A percentile compares a stretch with the other conserved stretches of the same genome.
Conservation (phyloP, 2,113 vertebrate genomes). For the Camelus dromedarius region DNA sequence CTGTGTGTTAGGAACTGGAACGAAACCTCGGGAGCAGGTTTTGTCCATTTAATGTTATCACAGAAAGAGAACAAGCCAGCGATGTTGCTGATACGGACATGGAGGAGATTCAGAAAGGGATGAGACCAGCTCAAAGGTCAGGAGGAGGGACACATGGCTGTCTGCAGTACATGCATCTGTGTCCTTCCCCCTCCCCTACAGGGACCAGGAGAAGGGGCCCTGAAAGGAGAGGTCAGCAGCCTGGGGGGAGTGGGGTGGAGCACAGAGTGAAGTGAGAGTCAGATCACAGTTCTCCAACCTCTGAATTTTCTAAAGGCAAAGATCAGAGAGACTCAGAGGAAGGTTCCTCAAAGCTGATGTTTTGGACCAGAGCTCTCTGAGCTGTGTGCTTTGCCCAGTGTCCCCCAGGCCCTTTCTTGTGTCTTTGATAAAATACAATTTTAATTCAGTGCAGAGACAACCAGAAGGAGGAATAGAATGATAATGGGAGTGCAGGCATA, state of each 20-base stretch:
- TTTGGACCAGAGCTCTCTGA: not conserved
- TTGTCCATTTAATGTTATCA: not conserved
- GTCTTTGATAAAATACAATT: not conserved
- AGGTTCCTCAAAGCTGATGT: not conserved
- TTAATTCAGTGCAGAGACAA: not conserved
- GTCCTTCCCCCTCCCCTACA: not conserved
- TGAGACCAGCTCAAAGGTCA: not conserved
- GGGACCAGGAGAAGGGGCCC: not conserved
- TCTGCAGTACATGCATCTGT: accelerated
- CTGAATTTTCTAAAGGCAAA: not conserved
- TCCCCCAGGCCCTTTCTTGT: not conserved
- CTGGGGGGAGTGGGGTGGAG: not conserved
- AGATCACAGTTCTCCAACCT: not conserved
- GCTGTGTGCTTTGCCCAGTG: not conserved
- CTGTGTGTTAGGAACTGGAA: not conserved
- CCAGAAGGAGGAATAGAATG: not conserved
- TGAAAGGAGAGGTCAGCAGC: not conserved
- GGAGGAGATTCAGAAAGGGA: not conserved
- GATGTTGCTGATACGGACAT: accelerated
- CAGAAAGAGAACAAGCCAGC: not conserved
- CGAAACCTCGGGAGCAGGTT: not conserved
- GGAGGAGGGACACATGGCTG: not conserved
- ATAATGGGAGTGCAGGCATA: not conserved
- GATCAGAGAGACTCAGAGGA: not conserved
- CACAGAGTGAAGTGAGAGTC: not conserved